Conservation (phyloP, 1,140 invertebrate species). For the Druon quercuslanigerum region DNA sequence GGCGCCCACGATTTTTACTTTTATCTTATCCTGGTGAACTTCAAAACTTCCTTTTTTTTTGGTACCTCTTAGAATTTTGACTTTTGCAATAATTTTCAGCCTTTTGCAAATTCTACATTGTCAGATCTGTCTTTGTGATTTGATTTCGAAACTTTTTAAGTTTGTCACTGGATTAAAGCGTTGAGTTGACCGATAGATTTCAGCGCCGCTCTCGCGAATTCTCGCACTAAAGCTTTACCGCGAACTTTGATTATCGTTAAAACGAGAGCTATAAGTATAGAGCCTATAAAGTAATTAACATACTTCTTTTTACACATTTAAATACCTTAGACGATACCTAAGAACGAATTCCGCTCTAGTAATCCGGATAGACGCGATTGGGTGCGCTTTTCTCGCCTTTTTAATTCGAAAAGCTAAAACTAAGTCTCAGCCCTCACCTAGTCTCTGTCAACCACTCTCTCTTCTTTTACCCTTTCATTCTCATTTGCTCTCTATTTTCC, state of each 20-base stretch:
- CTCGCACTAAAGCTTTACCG: not conserved
- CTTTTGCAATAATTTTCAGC: conserved; percentile 31
- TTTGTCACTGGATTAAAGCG: not conserved
- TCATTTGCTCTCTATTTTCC: conserved; percentile 19
- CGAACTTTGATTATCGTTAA: conserved; percentile 18
- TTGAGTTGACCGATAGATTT: not conserved
- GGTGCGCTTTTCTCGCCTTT: conserved; percentile 1
- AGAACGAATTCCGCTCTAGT: conserved; percentile 24
- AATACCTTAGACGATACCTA: conserved; percentile 6
- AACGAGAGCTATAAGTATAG: conserved; percentile 25
- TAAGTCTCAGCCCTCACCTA: conserved; percentile 21
- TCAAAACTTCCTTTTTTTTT: conserved; percentile 5
- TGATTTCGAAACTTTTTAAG: conserved; percentile 18
- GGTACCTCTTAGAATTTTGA: conserved; percentile 15
- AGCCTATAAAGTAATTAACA: conserved; percentile 28
- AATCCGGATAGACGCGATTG: conserved; percentile 13
- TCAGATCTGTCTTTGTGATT: conserved; percentile 36
- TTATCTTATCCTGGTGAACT: conserved; percentile 34
- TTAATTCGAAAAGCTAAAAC: conserved; percentile 18
- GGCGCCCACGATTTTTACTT: conserved; percentile 37
- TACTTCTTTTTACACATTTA: conserved; percentile 18
- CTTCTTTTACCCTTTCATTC: conserved; percentile 18
- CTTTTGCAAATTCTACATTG: conserved; percentile 37
- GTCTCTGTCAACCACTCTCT: conserved; percentile 36
- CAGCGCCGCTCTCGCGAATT: conserved; percentile 19